Conservation (phyloP, 2,113 vertebrate genomes). For the Siniperca knerii region DNA sequence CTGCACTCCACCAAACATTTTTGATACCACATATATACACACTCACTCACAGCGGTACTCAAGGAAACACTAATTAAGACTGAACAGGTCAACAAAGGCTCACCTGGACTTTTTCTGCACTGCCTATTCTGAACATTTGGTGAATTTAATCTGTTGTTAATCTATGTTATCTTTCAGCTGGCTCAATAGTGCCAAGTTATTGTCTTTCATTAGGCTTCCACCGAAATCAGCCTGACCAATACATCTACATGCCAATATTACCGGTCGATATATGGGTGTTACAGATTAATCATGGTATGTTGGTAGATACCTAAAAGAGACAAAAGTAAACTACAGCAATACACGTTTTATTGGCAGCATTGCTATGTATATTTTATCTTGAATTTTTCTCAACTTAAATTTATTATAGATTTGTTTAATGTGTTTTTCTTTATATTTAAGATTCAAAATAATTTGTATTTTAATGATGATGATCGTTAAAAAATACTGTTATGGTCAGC, state of each 20-base stretch:
- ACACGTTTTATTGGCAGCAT: neutral
- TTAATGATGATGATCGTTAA: neutral
- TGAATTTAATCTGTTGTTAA: slow-evolving; percentile 24
- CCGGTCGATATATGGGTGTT: too few species aligned
- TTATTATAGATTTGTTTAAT: neutral
- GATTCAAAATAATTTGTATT: neutral
- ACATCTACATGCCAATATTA: neutral
- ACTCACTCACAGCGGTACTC: slow-evolving; percentile 4
- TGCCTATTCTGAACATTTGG: slow-evolving; percentile 13
- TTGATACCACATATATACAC: slow-evolving; percentile 34
- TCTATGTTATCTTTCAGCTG: neutral
- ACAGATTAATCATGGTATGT: neutral
- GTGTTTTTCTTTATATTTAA: neutral
- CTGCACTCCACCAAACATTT: slow-evolving; percentile 64
- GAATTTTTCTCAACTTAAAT: neutral
- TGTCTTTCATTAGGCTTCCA: neutral
- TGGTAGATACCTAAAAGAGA: neutral
- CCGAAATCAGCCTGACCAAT: neutral
- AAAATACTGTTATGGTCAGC: too few species aligned
- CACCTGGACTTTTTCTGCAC: slow-evolving; percentile 33
- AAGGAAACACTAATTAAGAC: slow-evolving; percentile 50
- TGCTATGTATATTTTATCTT: neutral
- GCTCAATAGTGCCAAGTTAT: neutral
- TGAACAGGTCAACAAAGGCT: slow-evolving; percentile 39
- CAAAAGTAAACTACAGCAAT: neutral